Evolutionary conservation across 2,797 vertebrate species (phyloP), one percentile per base, ranked within the genome.

Genomic region (Columba guinea): DNA sequence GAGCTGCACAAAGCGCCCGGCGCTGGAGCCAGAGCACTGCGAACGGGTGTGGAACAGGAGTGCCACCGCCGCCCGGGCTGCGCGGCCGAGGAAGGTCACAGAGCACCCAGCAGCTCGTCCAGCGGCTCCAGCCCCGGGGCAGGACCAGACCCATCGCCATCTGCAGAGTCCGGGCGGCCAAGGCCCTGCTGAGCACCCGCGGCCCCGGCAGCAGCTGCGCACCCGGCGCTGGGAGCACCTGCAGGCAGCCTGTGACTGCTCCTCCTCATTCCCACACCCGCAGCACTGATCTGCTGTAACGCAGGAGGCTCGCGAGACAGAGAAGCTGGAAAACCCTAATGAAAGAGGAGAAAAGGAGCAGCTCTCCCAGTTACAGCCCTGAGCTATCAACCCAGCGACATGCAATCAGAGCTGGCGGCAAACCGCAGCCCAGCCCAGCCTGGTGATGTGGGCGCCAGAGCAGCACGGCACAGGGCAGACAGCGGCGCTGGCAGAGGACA

Each of bases 371-470:
- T 19, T 48, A 30, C 44, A 65, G 28, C 46, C 52, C 1, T 1
- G 51, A 59, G 37, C 19, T 58, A 63, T 13, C 9, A 5, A 34
- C 56, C 51, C 55, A 21, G 69, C 7, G 1, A 53, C 13, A 28
- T 1, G 39, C 63, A 59, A 51, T 53, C 10, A 60, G 68, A 46
- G 37, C 69, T 24, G 16, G n/a, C 39, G 23, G 67, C 10, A 37
- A 59, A 58, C 20, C 37, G 2, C 26, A 4, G 37, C 56, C 39
- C 28, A 3, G 2, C 5, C 0, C 1, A 26, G 62, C 11, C 37
- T 10, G 37, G 37, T 37, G 0, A 7, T 4, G 9, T 0, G 3
- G 58, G 51, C 1, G 3, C 48, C 3, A 4, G 51, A 32, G 48
- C 55, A 19, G 78, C 34, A 7, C 5, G 10, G 28, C 4, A 2